These are phyloP conservation scores for Artemia franciscana DNA, from an alignment of 1,140 invertebrate species.

Conservation along the genomic window DNA sequence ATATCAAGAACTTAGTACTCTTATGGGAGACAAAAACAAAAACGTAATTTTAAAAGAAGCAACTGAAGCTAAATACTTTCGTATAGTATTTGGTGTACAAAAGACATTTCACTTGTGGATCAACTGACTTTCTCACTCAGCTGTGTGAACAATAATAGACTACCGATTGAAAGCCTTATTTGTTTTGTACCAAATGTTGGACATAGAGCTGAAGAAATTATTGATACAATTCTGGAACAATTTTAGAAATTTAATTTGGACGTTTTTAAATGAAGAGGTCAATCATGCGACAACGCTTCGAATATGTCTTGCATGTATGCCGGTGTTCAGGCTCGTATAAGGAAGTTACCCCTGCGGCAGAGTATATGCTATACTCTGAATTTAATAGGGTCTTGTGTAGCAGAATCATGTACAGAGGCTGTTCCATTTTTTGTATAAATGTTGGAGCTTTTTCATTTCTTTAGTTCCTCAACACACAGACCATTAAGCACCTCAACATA, in stretches of 20 bases:
- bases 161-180: slow-evolving; percentile 2
- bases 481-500: too few species aligned
- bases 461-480: too few species aligned
- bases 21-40: slow-evolving; percentile 14
- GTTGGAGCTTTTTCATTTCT: too few species aligned
- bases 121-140: slow-evolving; percentile 15
- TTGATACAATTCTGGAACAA: neutral
- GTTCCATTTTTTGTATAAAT: too few species aligned
- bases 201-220: slow-evolving; percentile 4
- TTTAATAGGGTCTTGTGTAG: too few species aligned
- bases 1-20: slow-evolving; percentile 18
- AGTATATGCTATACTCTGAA: too few species aligned
- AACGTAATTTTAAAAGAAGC: slow-evolving; percentile 16
- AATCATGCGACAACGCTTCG: slow-evolving; percentile 14
- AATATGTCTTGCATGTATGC: slow-evolving; percentile 13
- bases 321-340: slow-evolving; percentile 11
- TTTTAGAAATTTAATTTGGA: slow-evolving; percentile 9
- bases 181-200: neutral
- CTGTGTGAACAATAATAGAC: neutral
- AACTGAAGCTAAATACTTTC: slow-evolving; percentile 19
- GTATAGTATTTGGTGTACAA: slow-evolving; percentile 20
- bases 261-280: slow-evolving; percentile 11
- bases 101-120: slow-evolving; percentile 19
- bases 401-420: too few species aligned
- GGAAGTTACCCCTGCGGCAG: neutral